These are phyloP conservation scores for Drosophila arizonae DNA, from an alignment of 1,140 invertebrate genomes.

Conservation along the genomic window DNA sequence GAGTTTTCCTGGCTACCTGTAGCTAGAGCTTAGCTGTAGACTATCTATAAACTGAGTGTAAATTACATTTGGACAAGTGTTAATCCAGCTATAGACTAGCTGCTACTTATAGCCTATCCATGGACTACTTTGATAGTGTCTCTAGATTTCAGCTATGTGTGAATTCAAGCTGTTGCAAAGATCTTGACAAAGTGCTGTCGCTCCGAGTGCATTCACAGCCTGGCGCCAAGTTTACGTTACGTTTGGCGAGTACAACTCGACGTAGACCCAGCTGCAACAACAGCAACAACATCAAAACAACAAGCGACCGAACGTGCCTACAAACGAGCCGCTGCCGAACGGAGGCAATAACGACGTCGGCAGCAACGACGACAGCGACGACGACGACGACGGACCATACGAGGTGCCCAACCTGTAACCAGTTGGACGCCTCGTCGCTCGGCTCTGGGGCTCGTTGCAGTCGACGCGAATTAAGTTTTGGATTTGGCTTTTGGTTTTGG, in stretches of 20 bases:
- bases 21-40: no score
- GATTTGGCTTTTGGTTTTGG: constrained; percentile 42
- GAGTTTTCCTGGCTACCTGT: no score
- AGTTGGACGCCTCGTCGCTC: constrained; percentile 43
- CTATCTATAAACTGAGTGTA: no score
- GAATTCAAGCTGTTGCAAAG: constrained; percentile 4
- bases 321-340: constrained; percentile 26
- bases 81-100: no score
- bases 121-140: no score
- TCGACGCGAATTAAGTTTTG: constrained; percentile 48
- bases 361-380: not conserved
- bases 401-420: constrained; percentile 46
- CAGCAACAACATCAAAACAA: constrained; percentile 19
- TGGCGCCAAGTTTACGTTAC: constrained; percentile 45
- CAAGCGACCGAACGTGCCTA: constrained; percentile 50
- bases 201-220: not conserved
- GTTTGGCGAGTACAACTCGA: constrained; percentile 42
- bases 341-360: not conserved
- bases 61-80: no score
- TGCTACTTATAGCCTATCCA: no score
- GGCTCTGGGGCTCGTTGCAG: constrained; percentile 17
- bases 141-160: not conserved
- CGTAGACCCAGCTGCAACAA: constrained; percentile 32
- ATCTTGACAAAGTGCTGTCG: not conserved
- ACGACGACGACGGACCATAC: constrained; percentile 7